Base-by-base conservation (phyloP, 2,888 invertebrate species). In the Habroteleia sp. region DNA sequence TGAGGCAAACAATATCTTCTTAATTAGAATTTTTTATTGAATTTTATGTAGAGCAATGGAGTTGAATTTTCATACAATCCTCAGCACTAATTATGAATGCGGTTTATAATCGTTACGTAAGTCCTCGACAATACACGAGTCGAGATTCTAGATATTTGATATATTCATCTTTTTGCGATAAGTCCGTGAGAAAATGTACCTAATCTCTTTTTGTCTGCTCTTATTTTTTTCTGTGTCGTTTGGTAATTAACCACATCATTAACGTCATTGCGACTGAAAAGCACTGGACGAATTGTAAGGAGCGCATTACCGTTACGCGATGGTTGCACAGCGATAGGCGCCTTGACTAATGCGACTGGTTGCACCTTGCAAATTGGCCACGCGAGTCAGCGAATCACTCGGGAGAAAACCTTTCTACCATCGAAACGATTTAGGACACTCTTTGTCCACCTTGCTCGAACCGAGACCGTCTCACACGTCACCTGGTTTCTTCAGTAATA, bases 351-450 rank as follows among this genome's bases (percentile, higher is more conserved):
- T 87, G 88, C 83, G 83, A 85, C 80, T 82, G 80, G 83, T 81
- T 85, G 86, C 88, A 88, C 88, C 87, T 87, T 87, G 87, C 88
- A 88, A 88, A 87, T 88, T 88, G 85, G 84, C 80, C 78, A 78
- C 75, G 74, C 74, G 71, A 74, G 69, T 66, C 71, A 48, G 62
- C 66, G 75, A 68, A 63, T 73, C 77, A 46, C 50, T 66, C 60
- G 42, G 33, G 56, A 80, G 79, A 82, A 82, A 82, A 83, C 81
- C 74, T 77, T 80, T 76, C 77, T 62, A 72, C 74, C 77, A 76
- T 76, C 76, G 79, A 71, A 60, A 77, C 80, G 82, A 84, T 83
- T 83, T 80, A 80, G 80, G 77, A 77, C 76, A 77, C 72, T 42
- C 63, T 78, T 78, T 78, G 79, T 80, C 79, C 79, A 80, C 78